Conservation (phyloP, 2,113 vertebrate species). For the Balaenoptera acutorostrata region DNA sequence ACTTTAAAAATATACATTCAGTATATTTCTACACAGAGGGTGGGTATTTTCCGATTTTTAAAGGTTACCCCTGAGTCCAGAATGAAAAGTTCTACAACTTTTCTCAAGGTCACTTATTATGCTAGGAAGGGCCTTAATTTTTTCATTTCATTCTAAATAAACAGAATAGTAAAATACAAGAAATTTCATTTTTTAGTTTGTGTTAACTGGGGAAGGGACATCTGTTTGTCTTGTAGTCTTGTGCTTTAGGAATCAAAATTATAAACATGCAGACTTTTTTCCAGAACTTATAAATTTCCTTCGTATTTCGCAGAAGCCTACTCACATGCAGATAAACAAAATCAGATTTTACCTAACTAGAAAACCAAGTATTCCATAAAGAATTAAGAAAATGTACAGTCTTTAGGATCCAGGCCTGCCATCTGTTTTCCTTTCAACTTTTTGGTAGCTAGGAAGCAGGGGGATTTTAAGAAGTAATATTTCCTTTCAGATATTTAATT, state of each 20-base stretch:
- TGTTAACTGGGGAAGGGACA: neutral
- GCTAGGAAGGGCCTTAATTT: neutral
- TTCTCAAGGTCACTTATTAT: neutral
- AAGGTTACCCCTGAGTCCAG: neutral
- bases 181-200: neutral
- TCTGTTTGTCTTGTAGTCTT: neutral
- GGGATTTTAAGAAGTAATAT: neutral
- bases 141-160: constrained; percentile 7
- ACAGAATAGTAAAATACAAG: neutral
- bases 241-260: constrained; percentile 48
- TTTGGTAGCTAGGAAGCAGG: neutral
- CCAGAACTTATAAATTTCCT: constrained; percentile 55
- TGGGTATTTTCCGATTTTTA: neutral
- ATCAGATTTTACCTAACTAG: constrained; percentile 17
- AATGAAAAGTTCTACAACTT: neutral
- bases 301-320: neutral
- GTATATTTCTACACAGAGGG: neutral
- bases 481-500: neutral
- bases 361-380: neutral
- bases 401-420: neutral
- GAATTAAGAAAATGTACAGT: neutral
- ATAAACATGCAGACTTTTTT: constrained; percentile 40
- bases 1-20: neutral
- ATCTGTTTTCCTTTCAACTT: neutral
- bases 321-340: neutral